Base-by-base conservation (phyloP, 2,113 vertebrate species). In the Ciconia boyciana region DNA sequence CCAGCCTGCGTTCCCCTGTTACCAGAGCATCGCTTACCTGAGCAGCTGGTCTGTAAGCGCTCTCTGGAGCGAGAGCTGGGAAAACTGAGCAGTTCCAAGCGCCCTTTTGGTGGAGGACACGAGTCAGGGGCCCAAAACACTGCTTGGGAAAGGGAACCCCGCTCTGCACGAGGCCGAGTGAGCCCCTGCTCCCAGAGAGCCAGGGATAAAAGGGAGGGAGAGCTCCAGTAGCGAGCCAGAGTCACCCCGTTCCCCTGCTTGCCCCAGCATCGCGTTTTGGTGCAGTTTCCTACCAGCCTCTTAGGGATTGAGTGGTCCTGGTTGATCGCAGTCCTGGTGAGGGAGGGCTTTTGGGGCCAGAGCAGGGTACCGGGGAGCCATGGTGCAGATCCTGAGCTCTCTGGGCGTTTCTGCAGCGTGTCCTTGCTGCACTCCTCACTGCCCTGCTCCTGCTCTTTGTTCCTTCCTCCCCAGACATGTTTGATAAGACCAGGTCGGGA, bases 401-500 rank as follows among this genome's bases (percentile, higher is more conserved):
- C 15, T 10, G 70, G 68, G 36, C 16, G 64, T 11, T 60, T 7
- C 64, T 64, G 51, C 48, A 62, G 69, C 22, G 1, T 28, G 14
- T 74, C 13, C 61, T 64, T 39, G 54, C 16, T 34, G 54, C 9
- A 0, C 20, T 36, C 25, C 58, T 95, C 41, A 14, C 32, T 32
- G 64, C 41, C 36, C 65, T 22, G 16, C 36, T 49, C 44, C 26
- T 34, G 16, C 62, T 52, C 4, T 24, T 28, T 6, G 2, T 7
- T 49, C 78, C 2, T 96, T 83, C 69, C 39, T 89, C 57, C 24
- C 44, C 97, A 99, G 99, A 99, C 97, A 99, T 99, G 99, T 99
- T 99, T 55, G 99, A 99, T 97, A 99, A 98, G 97, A 99, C 97
- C 36, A 98, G 98, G 41, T 97, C 99, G 0, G 99, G 99, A 3